Base-by-base conservation (phyloP, 2,797 vertebrate genomes). In the Manis crassicaudata region DNA sequence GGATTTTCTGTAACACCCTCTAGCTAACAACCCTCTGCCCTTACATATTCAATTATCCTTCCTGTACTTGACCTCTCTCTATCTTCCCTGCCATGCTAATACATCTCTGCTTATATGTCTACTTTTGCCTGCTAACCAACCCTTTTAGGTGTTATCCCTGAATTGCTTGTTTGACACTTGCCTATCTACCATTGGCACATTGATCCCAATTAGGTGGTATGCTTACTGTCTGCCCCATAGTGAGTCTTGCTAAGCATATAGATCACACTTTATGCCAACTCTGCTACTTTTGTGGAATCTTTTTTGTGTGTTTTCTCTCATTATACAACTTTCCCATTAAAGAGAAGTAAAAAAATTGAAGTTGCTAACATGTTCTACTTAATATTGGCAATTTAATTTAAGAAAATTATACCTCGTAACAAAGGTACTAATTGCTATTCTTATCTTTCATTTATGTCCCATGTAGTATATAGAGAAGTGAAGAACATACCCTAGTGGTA, bases 301-400 rank as follows among this genome's bases (percentile, higher is more conserved):
- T 70, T 83, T 84, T 67, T 65, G 52, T 35, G 14, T 60, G 43
- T 50, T 68, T 21, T 79, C 8, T 94, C 21, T 17, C 35, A 62
- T 29, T 95, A 40, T 23, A 83, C 20, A 65, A 40, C 46, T 76
- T 40, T 7, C 8, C 6, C 27, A 83, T 40, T 77, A 4, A 67
- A 82, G 54, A 94, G 23, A 83, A 92, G 35, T 43, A 52, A 82
- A 94, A 32, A 40, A 89, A 58, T 52, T 7, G 40, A 85, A 77
- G 11, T 46, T 25, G 4, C 62, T 80, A 93, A 77, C 25, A 60
- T 67, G 25, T 50, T 92, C 25, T 83, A 21, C 86, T 58, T 68
- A 72, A 87, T 62, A 84, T 62, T 92, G 72, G 16, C 29, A 87
- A 90, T 91, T 90, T 87, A 79, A 80, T 54, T 21, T 23, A 90